Percentiles rank a stretch among this genome's conserved stretches.
phyloP scores from a whole-genome alignment of 2,888 invertebrate species.

The Melanostoma mellinum region DNA sequence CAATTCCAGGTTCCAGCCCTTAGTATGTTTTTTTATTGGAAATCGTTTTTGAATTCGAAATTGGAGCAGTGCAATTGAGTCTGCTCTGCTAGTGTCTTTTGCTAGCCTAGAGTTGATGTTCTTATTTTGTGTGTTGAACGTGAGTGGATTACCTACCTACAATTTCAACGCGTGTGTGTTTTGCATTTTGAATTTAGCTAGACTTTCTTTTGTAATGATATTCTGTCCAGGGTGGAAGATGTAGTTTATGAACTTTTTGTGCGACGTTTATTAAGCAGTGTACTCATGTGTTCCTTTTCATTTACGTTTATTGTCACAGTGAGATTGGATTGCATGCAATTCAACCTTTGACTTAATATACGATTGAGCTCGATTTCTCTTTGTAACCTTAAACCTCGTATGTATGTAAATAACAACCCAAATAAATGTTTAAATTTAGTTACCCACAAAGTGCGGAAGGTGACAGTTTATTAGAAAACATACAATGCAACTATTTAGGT shows the following conservation, averaged over 20 bases:
- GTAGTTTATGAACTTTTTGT: slow-evolving; percentile 49
- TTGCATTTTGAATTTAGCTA: slow-evolving; percentile 32
- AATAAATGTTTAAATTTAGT: too few relatives aligned
- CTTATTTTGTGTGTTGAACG: slow-evolving; percentile 42
- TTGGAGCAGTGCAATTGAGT: slow-evolving; percentile 43
- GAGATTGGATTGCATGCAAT: background rate
- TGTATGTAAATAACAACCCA: too few relatives aligned
- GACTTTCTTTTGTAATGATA: slow-evolving; percentile 45
- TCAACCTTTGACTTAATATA: slow-evolving; percentile 38
- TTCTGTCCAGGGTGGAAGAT: slow-evolving; percentile 11
- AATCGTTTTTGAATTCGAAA: slow-evolving; percentile 59
- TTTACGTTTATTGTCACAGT: background rate
- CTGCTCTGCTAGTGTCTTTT: slow-evolving; percentile 3
- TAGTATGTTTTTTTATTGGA: slow-evolving; percentile 43
- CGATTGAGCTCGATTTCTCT: too few relatives aligned
- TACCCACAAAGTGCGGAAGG: too few relatives aligned
- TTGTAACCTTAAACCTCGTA: too few relatives aligned
- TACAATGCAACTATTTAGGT: too few relatives aligned
- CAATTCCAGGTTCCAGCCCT: slow-evolving; percentile 66
- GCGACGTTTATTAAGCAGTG: slow-evolving; percentile 2
- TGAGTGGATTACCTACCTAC: slow-evolving; percentile 35
- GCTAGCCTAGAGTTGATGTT: slow-evolving; percentile 34
- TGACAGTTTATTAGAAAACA: too few relatives aligned
- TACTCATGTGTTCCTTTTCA: background rate
- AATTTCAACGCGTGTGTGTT: slow-evolving; percentile 17